Conservation (phyloP, 2,888 invertebrate genomes). For the Acanthosoma haemorrhoidale region DNA sequence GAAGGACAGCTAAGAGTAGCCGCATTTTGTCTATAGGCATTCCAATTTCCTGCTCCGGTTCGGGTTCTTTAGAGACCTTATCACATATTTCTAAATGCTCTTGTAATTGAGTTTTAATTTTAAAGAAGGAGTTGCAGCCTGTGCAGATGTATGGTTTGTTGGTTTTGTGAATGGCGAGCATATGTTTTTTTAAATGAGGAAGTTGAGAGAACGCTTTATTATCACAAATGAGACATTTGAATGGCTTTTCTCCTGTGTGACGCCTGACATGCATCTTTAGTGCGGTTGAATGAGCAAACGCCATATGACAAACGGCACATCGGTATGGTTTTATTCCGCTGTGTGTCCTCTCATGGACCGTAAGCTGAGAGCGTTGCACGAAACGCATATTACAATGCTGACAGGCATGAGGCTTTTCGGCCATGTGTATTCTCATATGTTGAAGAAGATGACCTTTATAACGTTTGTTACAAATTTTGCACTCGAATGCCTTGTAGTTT, state of each 20-base stretch:
- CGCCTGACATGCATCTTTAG: constrained; percentile 74
- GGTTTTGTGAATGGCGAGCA: constrained; percentile 76
- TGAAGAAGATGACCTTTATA: constrained; percentile 76
- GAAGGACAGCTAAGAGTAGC: constrained; percentile 68
- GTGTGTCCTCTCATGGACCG: constrained; percentile 77
- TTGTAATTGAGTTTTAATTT: constrained; percentile 67
- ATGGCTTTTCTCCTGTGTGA: constrained; percentile 82
- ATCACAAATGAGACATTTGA: constrained; percentile 50
- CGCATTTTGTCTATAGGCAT: constrained; percentile 72
- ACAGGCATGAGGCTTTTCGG: constrained; percentile 71
- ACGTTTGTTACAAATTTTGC: constrained; percentile 72
- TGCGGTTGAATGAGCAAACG: constrained; percentile 79
- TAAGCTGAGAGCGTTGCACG: constrained; percentile 76
- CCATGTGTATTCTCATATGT: constrained; percentile 74
- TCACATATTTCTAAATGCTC: constrained; percentile 48
- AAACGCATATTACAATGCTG: constrained; percentile 72
- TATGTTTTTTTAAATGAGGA: constrained; percentile 82
- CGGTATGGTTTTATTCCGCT: constrained; percentile 76
- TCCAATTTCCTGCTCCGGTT: constrained; percentile 46
- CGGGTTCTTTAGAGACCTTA: constrained; percentile 26
- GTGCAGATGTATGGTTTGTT: constrained; percentile 71
- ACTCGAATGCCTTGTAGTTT: constrained; percentile 68
- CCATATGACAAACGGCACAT: constrained; percentile 72
- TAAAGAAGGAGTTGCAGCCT: constrained; percentile 67
- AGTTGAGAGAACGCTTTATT: constrained; percentile 71